Conservation (phyloP, 2,113 vertebrate genomes). For the Tragulus kanchil region DNA sequence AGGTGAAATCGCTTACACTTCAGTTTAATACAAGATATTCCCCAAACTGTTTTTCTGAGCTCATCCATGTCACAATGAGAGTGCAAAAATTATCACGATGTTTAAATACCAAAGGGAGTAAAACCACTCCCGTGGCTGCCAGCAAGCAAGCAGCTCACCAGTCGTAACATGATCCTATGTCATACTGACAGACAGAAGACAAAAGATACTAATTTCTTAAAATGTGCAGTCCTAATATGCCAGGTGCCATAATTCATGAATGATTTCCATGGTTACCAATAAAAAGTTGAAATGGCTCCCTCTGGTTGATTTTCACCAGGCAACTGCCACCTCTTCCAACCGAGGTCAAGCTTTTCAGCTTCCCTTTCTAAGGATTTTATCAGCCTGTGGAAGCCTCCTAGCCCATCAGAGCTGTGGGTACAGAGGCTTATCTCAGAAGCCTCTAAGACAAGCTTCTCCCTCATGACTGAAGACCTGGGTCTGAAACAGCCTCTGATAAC, state of each 20-base stretch:
- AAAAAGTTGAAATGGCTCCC: background rate
- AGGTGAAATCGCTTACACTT: background rate
- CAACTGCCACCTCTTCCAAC: background rate
- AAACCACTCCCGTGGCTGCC: background rate
- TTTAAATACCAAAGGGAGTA: background rate
- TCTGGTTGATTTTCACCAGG: background rate
- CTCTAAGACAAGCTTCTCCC: background rate
- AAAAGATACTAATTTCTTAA: background rate
- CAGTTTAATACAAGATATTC: slow-evolving; percentile 27
- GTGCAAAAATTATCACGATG: background rate
- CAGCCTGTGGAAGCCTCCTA: background rate
- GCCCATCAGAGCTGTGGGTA: background rate
- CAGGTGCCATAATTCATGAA: background rate
- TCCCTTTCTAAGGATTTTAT: background rate
- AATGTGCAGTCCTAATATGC: background rate
- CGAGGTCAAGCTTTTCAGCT: background rate
- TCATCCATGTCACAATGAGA: background rate
- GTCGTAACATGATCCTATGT: background rate
- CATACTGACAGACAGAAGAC: background rate
- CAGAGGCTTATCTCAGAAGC: background rate
- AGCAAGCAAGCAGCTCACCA: background rate
- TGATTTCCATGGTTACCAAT: background rate
- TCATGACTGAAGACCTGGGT: background rate
- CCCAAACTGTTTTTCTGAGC: slow-evolving; percentile 25
- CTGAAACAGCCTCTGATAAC: background rate